A percentile compares a stretch with the other conserved stretches of the same genome.
phyloP scores from a whole-genome alignment of 2,113 vertebrate species.

The Pomatostomus ruficeps region DNA sequence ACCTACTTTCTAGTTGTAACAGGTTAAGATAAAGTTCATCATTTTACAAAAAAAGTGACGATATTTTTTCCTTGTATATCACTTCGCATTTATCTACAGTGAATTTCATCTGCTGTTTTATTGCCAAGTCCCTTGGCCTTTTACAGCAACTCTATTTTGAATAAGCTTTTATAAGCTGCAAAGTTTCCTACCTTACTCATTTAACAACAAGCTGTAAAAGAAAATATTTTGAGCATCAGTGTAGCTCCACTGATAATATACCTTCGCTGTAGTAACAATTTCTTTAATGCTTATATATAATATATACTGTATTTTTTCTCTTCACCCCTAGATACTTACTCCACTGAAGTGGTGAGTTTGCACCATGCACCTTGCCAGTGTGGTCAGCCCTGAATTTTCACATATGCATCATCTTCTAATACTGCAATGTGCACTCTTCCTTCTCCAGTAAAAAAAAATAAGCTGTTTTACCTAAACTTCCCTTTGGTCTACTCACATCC shows the following conservation, averaged over 20 bases:
- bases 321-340: neutral
- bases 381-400: neutral
- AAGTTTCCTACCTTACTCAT: neutral
- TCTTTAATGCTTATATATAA: neutral
- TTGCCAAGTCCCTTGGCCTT: neutral
- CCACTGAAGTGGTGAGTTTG: neutral
- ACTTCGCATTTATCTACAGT: neutral
- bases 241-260: neutral
- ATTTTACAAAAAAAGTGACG: neutral
- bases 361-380: neutral
- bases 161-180: neutral
- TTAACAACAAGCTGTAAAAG: neutral
- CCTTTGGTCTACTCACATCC: neutral
- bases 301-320: neutral
- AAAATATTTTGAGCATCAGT: neutral
- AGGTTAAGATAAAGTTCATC: neutral
- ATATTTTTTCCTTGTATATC: neutral
- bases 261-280: neutral
- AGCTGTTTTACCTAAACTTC: neutral
- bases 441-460: neutral
- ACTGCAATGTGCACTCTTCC: neutral
- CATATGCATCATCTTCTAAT: neutral
- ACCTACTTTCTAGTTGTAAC: neutral
- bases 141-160: neutral
- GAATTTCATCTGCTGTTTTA: neutral